Base-by-base conservation (phyloP, 1,140 invertebrate species). In the Zaprionus capensis region DNA sequence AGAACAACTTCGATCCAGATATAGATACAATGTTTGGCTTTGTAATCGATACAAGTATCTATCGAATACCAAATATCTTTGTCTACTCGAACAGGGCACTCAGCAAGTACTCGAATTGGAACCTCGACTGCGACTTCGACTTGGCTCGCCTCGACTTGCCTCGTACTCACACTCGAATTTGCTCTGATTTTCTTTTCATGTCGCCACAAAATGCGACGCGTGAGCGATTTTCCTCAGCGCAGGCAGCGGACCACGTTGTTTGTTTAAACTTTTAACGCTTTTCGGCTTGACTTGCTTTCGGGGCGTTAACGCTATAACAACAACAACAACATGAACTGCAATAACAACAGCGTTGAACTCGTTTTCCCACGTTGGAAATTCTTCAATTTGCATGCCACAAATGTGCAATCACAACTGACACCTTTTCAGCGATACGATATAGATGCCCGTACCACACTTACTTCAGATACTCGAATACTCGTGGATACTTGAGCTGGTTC, bases 301-400 rank as follows among this genome's bases (percentile, higher is more conserved):
- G 80, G 83, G 83, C 83, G 77, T 80, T 87, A 63, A 65, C 80
- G 65, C 80, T 58, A 53, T 53, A 17, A 46, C 36, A 67, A 28
- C n/a, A 62, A 55, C 41, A 72, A 14, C 24, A 59, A 64, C 38
- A 55, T 24, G 53, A 38, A 20, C 69, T 63, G 38, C 67, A 61
- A 69, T 57, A 71, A 56, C 58, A 44, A 28, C 63, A 63, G 57
- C 41, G 61, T 78, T 66, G 75, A 87, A 88, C 84, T 88, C 63
- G 84, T 87, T 87, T 87, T 88, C 85, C 84, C 85, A 87, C 84
- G 84, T 88, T 87, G 84, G 84, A 88, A 87, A 87, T 87, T 87
- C 81, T 87, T 87, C 81, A 82, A 87, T 87, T 87, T 88, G 81
- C 84, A 82, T 88, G 84, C 83, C 83, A 86, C 84, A 66, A 76